Evolutionary conservation across 2,113 vertebrate genomes (phyloP).

Genomic region (Procavia capensis): DNA sequence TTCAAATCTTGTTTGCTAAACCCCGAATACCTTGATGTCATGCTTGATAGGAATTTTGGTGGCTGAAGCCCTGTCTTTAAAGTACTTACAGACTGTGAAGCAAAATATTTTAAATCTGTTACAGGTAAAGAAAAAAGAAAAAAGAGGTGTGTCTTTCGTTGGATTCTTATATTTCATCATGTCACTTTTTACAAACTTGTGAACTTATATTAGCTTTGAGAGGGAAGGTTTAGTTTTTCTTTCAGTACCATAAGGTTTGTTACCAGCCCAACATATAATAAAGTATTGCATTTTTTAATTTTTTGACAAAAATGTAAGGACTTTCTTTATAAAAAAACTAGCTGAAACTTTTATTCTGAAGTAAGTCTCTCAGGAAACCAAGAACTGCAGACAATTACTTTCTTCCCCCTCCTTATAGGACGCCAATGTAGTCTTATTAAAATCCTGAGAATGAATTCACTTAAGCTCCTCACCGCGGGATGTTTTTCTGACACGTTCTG

Average conservation of each 20-base stretch:
- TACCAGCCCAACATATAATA: conserved; percentile 46
- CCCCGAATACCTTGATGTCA: neutral
- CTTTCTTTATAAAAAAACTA: conserved; percentile 69
- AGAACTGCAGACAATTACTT: conserved; percentile 74
- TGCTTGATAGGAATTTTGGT: neutral
- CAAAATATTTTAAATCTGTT: conserved; percentile 10
- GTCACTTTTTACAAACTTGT: conserved; percentile 17
- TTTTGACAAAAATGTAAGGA: conserved; percentile 63
- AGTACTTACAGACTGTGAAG: neutral
- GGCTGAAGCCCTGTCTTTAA: conserved; percentile 31
- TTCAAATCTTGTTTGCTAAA: conserved; percentile 35
- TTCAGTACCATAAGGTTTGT: conserved; percentile 10
- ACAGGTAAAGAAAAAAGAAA: neutral
- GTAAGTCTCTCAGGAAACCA: conserved; percentile 76
- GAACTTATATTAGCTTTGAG: conserved; percentile 48
- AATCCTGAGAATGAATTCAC: conserved; percentile 82
- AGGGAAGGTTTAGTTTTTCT: conserved; percentile 55
- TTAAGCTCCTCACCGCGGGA: conserved; percentile 77
- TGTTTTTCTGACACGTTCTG: conserved; percentile 84
- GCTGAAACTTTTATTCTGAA: conserved; percentile 73
- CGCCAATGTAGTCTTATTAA: conserved; percentile 82
- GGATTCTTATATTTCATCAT: conserved; percentile 48
- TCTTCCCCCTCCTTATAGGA: conserved; percentile 61
- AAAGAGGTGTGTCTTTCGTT: conserved; percentile 12
- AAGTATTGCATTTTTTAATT: conserved; percentile 53